phyloP scores from a whole-genome alignment of 2,888 invertebrate species.

The Pandemis heparana region DNA sequence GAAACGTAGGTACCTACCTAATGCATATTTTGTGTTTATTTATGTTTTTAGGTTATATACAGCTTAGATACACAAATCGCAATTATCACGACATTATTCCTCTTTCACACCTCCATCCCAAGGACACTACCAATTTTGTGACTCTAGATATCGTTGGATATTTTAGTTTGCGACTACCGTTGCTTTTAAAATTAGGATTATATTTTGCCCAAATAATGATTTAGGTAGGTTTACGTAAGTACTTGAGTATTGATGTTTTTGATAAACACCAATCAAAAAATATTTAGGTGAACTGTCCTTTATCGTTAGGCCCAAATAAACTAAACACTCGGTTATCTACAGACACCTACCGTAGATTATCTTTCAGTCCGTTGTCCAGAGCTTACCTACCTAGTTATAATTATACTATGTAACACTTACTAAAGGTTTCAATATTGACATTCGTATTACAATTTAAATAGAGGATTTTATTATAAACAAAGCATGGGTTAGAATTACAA shows the following conservation, averaged over 20 bases:
- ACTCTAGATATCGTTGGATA: too few relatives aligned
- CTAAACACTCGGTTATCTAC: slow-evolving; percentile 35
- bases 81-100: too few relatives aligned
- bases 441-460: neutral
- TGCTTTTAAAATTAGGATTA: too few relatives aligned
- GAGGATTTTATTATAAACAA: neutral
- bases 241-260: neutral
- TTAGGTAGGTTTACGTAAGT: neutral
- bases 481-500: slow-evolving; percentile 5
- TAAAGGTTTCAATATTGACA: neutral
- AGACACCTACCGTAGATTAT: slow-evolving; percentile 39
- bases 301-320: slow-evolving; percentile 32
- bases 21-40: too few relatives aligned
- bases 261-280: slow-evolving; percentile 13
- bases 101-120: too few relatives aligned
- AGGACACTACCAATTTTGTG: too few relatives aligned
- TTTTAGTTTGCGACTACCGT: too few relatives aligned
- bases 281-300: slow-evolving; percentile 22
- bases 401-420: neutral
- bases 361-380: slow-evolving; percentile 31
- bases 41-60: too few relatives aligned
- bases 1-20: too few relatives aligned
- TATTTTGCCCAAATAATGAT: too few relatives aligned
- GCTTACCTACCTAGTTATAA: slow-evolving; percentile 18
- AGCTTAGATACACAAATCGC: too few relatives aligned